Conservation (phyloP, 2,888 invertebrate genomes). For the Caenorhabditis panamensis region DNA sequence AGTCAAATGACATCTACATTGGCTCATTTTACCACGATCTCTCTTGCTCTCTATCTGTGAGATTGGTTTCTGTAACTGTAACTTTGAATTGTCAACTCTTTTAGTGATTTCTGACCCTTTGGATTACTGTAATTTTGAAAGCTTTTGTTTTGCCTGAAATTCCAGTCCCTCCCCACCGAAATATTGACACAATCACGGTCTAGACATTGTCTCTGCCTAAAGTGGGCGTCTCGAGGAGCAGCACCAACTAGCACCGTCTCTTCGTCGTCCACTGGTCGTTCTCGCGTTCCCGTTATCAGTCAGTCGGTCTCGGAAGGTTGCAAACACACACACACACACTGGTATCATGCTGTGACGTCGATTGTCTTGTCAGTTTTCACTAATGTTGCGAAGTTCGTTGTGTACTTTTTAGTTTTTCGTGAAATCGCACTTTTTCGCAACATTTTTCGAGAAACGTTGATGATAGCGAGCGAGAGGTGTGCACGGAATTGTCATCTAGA, state of each 20-base stretch:
- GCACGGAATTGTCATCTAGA: no score
- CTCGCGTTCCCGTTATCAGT: constrained; percentile 8
- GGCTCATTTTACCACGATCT: no score
- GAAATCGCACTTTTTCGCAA: neutral
- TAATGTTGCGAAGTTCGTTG: neutral
- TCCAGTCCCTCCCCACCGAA: neutral
- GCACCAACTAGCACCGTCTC: neutral
- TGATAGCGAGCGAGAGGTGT: neutral
- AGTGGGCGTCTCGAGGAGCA: neutral
- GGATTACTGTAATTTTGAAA: no score
- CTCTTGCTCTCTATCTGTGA: no score
- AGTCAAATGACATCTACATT: no score
- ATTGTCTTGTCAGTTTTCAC: no score
- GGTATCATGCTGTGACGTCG: no score
- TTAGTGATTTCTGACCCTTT: no score
- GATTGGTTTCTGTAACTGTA: no score
- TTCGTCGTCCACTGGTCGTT: neutral
- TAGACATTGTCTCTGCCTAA: neutral
- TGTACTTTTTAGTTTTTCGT: neutral
- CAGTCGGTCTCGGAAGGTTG: neutral
- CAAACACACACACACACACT: neutral
- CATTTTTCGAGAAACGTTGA: neutral
- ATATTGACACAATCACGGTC: no score
- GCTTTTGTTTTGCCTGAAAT: no score
- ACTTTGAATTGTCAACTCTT: no score